Evolutionary conservation across 2,888 invertebrate species (phyloP).

Genomic region (Abrostola triplasia): DNA sequence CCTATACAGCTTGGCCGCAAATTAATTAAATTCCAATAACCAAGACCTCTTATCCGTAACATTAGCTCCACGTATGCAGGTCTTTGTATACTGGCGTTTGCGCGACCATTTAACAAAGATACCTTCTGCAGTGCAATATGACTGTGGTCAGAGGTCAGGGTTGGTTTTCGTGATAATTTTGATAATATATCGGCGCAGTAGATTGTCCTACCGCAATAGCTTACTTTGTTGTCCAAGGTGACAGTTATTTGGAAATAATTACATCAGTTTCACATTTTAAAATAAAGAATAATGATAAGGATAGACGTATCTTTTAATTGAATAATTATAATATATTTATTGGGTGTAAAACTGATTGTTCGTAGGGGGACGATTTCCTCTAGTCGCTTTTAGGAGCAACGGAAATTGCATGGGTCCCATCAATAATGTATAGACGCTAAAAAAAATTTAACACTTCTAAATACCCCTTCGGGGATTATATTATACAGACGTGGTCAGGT

Average conservation of each 20-base stretch:
- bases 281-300: background rate
- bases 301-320: background rate
- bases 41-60: background rate
- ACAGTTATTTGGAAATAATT: constrained; percentile 36
- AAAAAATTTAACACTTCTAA: too few relatives aligned
- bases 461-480: too few relatives aligned
- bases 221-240: constrained; percentile 48
- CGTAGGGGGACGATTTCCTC: too few relatives aligned
- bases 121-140: constrained; percentile 24
- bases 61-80: constrained; percentile 6
- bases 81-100: constrained; percentile 18
- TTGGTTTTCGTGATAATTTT: constrained; percentile 26
- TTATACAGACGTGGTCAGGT: too few relatives aligned
- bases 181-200: constrained; percentile 6
- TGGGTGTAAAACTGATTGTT: too few relatives aligned
- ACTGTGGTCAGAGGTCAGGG: constrained; percentile 46
- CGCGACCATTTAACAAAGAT: constrained; percentile 30
- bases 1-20: constrained; percentile 15
- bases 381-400: too few relatives aligned
- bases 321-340: too few relatives aligned
- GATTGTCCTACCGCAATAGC: constrained; percentile 72
- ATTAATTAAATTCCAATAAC: background rate
- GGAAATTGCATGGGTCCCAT: too few relatives aligned
- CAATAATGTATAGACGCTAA: too few relatives aligned
- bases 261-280: constrained; percentile 14